These are phyloP conservation scores for Corbicula japonica DNA, from an alignment of 2,888 invertebrate species.

Conservation along the genomic window DNA sequence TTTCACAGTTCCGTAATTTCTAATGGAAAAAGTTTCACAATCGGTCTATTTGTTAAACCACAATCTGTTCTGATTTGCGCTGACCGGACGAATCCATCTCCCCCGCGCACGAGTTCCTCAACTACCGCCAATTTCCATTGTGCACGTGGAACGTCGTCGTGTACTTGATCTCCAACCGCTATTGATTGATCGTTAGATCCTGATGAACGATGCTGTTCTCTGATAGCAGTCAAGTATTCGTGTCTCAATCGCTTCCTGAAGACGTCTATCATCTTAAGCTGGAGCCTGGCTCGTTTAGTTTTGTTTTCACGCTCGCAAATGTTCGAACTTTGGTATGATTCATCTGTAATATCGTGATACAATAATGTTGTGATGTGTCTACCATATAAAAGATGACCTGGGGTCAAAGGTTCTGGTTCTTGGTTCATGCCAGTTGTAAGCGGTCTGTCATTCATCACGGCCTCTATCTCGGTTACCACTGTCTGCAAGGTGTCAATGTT, in stretches of 20 bases:
- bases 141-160: not conserved
- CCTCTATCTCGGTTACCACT: conserved; percentile 57
- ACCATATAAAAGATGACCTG: conserved; percentile 55
- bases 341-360: no score
- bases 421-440: conserved; percentile 46
- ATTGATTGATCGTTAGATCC: not conserved
- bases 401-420: conserved; percentile 48
- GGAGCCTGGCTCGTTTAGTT: no score
- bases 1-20: conserved; percentile 3
- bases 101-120: conserved; percentile 12
- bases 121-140: conserved; percentile 4
- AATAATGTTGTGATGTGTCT: no score
- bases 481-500: no score
- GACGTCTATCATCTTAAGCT: no score
- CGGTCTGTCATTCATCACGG: conserved; percentile 50
- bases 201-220: conserved; percentile 3
- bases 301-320: no score
- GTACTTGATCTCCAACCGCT: not conserved
- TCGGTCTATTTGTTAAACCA: conserved; percentile 23
- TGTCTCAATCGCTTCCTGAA: conserved; percentile 9
- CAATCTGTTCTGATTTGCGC: conserved; percentile 15
- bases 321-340: no score
- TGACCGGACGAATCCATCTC: conserved; percentile 14
- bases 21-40: conserved; percentile 4
- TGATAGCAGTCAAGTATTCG: conserved; percentile 1